phyloP scores from a whole-genome alignment of 2,113 vertebrate genomes.

The Esox niger region DNA sequence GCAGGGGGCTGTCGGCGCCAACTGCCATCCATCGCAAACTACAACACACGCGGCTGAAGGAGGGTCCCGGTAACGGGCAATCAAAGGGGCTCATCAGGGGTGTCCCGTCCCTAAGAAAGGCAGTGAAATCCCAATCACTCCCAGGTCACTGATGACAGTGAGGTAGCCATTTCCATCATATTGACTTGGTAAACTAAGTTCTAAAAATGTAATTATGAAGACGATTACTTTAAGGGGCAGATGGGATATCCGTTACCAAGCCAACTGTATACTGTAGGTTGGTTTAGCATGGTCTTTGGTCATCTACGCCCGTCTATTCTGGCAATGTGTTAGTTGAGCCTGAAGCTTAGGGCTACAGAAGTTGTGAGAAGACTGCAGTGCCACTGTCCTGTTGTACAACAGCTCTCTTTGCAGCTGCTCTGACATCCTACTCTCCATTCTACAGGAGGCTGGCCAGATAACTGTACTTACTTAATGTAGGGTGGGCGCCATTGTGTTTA shows the following conservation, averaged over 20 bases:
- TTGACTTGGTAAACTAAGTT: no score
- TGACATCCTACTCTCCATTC: conserved; percentile 12
- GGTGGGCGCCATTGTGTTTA: neutral
- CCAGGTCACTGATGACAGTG: no score
- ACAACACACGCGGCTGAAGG: conserved; percentile 33
- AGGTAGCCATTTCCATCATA: no score
- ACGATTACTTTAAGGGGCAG: neutral
- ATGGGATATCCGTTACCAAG: no score
- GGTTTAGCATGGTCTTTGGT: no score
- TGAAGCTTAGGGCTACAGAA: no score
- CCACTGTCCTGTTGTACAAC: neutral
- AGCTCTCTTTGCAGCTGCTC: neutral
- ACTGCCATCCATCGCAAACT: conserved; percentile 41
- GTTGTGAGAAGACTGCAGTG: no score
- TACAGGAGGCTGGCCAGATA: conserved; percentile 26
- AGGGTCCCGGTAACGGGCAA: conserved; percentile 6
- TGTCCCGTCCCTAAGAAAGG: no score
- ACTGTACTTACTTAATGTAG: conserved; percentile 24
- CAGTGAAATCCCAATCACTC: no score
- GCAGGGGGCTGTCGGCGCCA: conserved; percentile 31
- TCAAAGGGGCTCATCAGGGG: neutral
- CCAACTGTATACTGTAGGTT: no score
- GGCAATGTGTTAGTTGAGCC: no score
- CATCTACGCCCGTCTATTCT: no score
- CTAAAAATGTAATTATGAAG: conserved; percentile 7